Evolutionary conservation across 2,888 invertebrate genomes (phyloP).

Genomic region (Leptinotarsa rubiginosa): DNA sequence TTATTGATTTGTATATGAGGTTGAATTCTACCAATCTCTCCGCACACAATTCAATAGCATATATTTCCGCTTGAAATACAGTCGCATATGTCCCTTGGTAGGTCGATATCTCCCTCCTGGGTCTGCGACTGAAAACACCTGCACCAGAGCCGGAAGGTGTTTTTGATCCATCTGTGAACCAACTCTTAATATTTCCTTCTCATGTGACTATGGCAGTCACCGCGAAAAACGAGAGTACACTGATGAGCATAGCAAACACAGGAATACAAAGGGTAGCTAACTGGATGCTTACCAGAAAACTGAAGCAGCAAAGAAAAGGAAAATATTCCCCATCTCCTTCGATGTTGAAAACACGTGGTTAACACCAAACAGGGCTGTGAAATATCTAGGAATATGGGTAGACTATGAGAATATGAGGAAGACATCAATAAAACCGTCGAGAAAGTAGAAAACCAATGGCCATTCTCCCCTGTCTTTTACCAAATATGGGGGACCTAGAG

Average conservation of each 20-base stretch:
- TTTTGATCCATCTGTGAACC: too few species aligned
- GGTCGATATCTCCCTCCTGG: too few species aligned
- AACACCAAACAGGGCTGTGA: constrained; percentile 1
- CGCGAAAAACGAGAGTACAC: background rate
- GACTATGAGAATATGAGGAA: background rate
- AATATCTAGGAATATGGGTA: constrained; percentile 4
- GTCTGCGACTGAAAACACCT: too few species aligned
- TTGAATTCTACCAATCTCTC: too few species aligned
- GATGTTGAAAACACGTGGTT: background rate
- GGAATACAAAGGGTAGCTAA: background rate
- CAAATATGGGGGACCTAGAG: background rate
- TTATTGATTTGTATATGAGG: too few species aligned
- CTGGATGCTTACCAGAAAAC: background rate
- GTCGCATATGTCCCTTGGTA: too few species aligned
- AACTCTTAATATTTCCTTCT: too few species aligned
- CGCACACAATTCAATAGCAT: too few species aligned
- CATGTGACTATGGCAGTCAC: too few species aligned
- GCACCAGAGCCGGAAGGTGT: too few species aligned
- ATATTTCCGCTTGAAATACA: too few species aligned
- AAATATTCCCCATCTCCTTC: background rate
- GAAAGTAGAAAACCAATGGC: background rate
- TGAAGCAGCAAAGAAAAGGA: background rate
- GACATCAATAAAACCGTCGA: too few species aligned
- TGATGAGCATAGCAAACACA: background rate
- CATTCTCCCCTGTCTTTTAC: background rate